Evolutionary conservation across 2,113 vertebrate genomes (phyloP), one percentile per base, ranked within the genome.

Genomic region (Ctenodactylus gundi): DNA sequence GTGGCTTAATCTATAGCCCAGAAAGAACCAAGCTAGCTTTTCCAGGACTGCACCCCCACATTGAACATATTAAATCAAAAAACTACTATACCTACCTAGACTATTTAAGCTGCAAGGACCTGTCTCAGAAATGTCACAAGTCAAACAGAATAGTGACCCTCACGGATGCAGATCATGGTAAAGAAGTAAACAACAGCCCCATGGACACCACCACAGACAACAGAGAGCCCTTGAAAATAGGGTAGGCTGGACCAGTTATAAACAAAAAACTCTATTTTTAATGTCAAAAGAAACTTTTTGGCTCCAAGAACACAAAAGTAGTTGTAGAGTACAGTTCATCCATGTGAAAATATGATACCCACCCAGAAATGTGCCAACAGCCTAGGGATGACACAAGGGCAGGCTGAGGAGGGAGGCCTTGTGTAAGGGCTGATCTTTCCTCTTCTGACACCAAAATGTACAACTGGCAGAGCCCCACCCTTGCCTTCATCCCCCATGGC

Each of bases 331-430:
- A 97, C 97, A 96, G 96, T 97, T 98, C 97, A 98, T 97, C 97
- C 97, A 96, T 97, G 96, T 93, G 97, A 98, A 98, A 98, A 97
- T 95, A 97, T 2, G 94, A 96, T 96, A 97, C 96, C 80, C n/a
- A 97, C 96, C 80, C 88, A 83, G 83, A 90, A 51, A 67, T 81
- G 94, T 97, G 97, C 98, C 98, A 97, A 96, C 93, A 94, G 95
- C 97, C 95, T 89, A 81, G 72, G 77, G 96, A 96, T 96, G 88
- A 93, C 96, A 92, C 57, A 57, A 90, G 93, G 92, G 53, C 81
- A 58, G 88, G 94, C 78, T 76, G 68, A 93, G 95, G 93, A 95
- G 90, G 70, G 77, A 64, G 95, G 95, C 92, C 67, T 83, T 67
- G 64, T 41, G 70, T 89, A 67, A 83, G 65, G 67, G 92, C 94